Percentiles rank a stretch among this genome's conserved stretches.
Evolutionary conservation across 1,140 invertebrate genomes (phyloP).

Genomic region (Meloidogyne floridensis): DNA sequence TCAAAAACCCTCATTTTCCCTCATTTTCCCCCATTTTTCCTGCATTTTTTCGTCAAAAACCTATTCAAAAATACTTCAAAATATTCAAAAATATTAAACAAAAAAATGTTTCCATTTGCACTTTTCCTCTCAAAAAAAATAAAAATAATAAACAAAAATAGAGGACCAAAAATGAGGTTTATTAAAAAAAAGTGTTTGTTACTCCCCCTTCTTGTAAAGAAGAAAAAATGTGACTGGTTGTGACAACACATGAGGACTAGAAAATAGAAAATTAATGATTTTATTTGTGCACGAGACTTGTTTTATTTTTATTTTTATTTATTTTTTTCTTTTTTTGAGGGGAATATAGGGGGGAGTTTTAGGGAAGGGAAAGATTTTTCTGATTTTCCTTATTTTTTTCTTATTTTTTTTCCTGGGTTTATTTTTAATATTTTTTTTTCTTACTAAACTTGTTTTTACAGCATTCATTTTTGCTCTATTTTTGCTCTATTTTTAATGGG

Average conservation of each 20-base stretch:
- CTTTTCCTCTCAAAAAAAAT: neutral
- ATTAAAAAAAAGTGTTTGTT: no score
- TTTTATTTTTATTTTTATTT: neutral
- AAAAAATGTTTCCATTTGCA: neutral
- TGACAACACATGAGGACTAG: constrained; percentile 1
- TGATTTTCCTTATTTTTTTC: no score
- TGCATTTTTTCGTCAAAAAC: neutral
- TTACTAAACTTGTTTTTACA: no score
- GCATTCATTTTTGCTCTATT: no score
- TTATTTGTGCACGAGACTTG: neutral
- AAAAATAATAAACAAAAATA: neutral
- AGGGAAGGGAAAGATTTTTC: no score
- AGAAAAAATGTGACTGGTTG: neutral
- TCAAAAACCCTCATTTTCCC: no score
- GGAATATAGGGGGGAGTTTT: no score
- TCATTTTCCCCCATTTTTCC: no score
- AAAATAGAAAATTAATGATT: neutral
- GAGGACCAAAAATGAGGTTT: no score
- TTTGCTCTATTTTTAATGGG: no score
- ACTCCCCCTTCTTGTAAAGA: neutral
- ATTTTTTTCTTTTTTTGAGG: neutral
- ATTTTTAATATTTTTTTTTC: no score
- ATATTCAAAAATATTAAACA: neutral
- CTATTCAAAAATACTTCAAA: neutral
- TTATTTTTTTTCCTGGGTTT: no score